Percentiles rank a stretch among this genome's conserved stretches.
These are phyloP conservation scores for Amphiura filiformis DNA, from an alignment of 35 echinoderm and acorn worm genomes.

Conservation along the genomic window DNA sequence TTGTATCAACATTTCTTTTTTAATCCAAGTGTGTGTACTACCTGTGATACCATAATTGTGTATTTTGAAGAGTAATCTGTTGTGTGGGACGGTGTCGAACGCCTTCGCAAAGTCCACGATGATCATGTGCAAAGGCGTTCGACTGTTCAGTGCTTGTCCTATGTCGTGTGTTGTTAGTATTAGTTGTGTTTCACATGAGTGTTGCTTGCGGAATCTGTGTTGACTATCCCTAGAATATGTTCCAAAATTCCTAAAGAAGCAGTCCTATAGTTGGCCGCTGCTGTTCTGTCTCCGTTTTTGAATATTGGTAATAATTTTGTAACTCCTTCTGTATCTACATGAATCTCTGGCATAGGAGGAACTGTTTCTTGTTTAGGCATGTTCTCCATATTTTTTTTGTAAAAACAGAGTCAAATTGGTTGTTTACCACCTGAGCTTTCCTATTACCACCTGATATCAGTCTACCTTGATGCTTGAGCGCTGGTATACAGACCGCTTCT, in stretches of 20 bases:
- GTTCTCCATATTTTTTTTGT: neutral
- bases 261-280: neutral
- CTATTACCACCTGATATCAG: neutral
- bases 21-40: slow-evolving; percentile 44
- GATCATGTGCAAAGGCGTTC: slow-evolving; percentile 1
- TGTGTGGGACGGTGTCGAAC: slow-evolving; percentile 33
- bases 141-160: neutral
- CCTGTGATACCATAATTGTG: slow-evolving; percentile 17
- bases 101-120: slow-evolving; percentile 23
- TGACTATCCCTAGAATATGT: neutral
- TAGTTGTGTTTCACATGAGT: slow-evolving; percentile 41
- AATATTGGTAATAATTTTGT: neutral
- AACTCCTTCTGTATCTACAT: neutral
- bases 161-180: slow-evolving; percentile 26
- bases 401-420: neutral
- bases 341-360: neutral
- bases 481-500: neutral
- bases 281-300: neutral
- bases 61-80: slow-evolving; percentile 14
- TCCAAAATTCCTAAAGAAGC: neutral
- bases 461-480: neutral
- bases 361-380: neutral
- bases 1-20: slow-evolving; percentile 15
- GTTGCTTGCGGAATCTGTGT: neutral
- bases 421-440: neutral